phyloP scores from a whole-genome alignment of 2,888 invertebrate species.

The Aphodius sticticus region DNA sequence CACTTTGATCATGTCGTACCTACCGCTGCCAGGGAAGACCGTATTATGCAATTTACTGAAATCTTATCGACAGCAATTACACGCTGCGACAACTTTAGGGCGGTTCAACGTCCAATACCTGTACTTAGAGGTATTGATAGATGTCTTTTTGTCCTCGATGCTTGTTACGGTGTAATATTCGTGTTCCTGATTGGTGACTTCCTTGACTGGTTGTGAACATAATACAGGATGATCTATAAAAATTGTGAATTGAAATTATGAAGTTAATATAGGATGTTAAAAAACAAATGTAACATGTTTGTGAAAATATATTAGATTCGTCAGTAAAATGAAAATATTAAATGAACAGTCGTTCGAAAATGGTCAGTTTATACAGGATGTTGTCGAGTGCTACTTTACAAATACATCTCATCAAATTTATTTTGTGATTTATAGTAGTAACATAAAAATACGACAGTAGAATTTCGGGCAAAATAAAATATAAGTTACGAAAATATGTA shows the following conservation, averaged over 20 bases:
- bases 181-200: not conserved
- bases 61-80: not conserved
- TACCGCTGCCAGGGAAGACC: constrained; percentile 4
- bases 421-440: too few species aligned
- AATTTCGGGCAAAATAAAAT: too few species aligned
- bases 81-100: not conserved
- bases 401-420: too few species aligned
- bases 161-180: not conserved
- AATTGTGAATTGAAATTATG: not conserved
- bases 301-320: too few species aligned
- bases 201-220: not conserved
- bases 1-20: not conserved
- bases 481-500: too few species aligned
- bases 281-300: too few species aligned
- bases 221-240: not conserved
- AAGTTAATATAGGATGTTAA: too few species aligned
- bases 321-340: too few species aligned
- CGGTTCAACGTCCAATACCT: not conserved
- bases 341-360: too few species aligned
- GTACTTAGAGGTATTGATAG: not conserved
- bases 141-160: not conserved
- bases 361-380: too few species aligned
- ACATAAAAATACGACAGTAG: too few species aligned
- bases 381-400: too few species aligned
- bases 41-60: not conserved